A percentile compares a stretch with the other conserved stretches of the same genome.
These are phyloP conservation scores for Gambelia wislizenii DNA, from an alignment of 2,797 vertebrate genomes.

Conservation along the genomic window DNA sequence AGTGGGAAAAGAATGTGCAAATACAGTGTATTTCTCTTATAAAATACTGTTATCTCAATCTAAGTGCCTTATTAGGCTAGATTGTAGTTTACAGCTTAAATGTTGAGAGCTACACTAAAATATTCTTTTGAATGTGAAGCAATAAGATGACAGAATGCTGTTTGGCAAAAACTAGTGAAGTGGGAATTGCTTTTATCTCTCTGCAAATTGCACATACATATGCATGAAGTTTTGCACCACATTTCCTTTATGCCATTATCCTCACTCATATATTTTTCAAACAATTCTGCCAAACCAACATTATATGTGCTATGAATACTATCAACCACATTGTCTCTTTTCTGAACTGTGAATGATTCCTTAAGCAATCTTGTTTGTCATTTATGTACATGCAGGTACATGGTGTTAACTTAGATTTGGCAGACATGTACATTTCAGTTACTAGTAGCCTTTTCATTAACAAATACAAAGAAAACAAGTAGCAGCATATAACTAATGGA, in stretches of 20 bases:
- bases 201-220: conserved; percentile 35
- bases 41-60: conserved; percentile 34
- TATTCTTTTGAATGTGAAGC: conserved; percentile 63
- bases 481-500: background rate
- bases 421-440: background rate
- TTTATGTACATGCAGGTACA: conserved; percentile 38
- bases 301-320: conserved; percentile 43
- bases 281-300: conserved; percentile 46
- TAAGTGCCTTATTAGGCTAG: conserved; percentile 43
- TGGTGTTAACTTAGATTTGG: background rate
- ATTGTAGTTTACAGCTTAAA: conserved; percentile 49
- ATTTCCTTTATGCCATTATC: conserved; percentile 64
- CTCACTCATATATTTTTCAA: conserved; percentile 56
- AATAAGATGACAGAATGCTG: conserved; percentile 52
- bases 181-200: conserved; percentile 36
- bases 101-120: conserved; percentile 48
- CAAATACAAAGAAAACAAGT: background rate
- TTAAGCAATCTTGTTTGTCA: background rate
- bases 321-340: conserved; percentile 54
- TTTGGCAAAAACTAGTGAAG: conserved; percentile 45
- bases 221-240: conserved; percentile 54
- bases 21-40: conserved; percentile 26
- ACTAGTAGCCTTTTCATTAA: background rate
- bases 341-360: conserved; percentile 31
- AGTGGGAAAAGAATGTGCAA: background rate